Conservation (phyloP, 2,797 vertebrate species). For the Meda fulgida region DNA sequence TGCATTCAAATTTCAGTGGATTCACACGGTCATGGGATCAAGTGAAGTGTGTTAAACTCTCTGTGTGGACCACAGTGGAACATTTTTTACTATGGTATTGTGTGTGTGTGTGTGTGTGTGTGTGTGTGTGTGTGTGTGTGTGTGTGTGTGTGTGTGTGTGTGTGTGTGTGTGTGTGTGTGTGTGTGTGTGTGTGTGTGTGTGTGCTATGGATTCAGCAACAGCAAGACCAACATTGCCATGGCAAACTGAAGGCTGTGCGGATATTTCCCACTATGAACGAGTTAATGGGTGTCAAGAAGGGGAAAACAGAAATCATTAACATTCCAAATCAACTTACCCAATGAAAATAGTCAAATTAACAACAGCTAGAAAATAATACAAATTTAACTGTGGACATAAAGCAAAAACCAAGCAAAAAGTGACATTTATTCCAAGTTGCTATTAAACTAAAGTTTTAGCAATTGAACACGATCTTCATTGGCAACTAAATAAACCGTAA, state of each 20-base stretch:
- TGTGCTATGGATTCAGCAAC: too few species aligned
- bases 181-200: too few species aligned
- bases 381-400: not conserved
- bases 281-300: slow-evolving; percentile 10
- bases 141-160: too few species aligned
- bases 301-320: not conserved
- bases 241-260: slow-evolving; percentile 7
- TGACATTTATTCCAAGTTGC: not conserved
- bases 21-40: slow-evolving; percentile 34
- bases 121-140: too few species aligned
- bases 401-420: too few species aligned
- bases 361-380: not conserved
- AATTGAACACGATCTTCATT: not conserved
- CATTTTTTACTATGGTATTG: slow-evolving; percentile 28
- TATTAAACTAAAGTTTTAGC: not conserved
- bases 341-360: not conserved
- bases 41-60: slow-evolving; percentile 41
- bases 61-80: not conserved
- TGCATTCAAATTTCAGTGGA: slow-evolving; percentile 30
- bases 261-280: slow-evolving; percentile 15
- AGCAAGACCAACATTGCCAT: too few species aligned
- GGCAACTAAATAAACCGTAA: not conserved
- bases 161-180: too few species aligned
- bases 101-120: not conserved
- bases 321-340: not conserved